Conservation (phyloP, 1,140 invertebrate species). For the Yoshiicerus persimilis region DNA sequence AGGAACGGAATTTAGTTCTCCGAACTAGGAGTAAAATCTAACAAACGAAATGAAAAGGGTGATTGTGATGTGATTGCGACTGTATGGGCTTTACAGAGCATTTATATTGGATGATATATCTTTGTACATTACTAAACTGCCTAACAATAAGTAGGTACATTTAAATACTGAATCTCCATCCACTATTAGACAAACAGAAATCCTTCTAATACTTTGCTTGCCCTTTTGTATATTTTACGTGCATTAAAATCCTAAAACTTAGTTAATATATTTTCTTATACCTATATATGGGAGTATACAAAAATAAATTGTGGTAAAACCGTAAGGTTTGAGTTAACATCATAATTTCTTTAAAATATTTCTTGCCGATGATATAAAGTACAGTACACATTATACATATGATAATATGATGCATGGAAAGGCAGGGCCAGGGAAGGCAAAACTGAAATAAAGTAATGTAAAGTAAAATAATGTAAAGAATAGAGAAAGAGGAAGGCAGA, state of each 20-base stretch:
- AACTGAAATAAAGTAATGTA: not conserved
- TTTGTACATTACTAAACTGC: not conserved
- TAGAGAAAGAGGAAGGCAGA: not conserved
- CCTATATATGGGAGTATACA: too few relatives aligned
- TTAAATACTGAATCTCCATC: not conserved
- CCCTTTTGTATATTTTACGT: too few relatives aligned
- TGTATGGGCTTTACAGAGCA: not conserved
- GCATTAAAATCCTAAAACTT: too few relatives aligned
- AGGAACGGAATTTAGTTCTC: not conserved
- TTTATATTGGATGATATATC: not conserved
- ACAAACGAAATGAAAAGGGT: slow-evolving; percentile 17
- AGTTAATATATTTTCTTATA: too few relatives aligned
- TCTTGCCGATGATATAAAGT: not conserved
- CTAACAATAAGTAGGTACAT: not conserved
- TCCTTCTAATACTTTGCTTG: too few relatives aligned
- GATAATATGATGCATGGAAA: not conserved
- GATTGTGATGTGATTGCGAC: slow-evolving; percentile 16
- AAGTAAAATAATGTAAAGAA: not conserved
- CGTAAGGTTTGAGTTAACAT: too few relatives aligned
- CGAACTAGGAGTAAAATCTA: slow-evolving; percentile 1
- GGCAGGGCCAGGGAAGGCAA: not conserved
- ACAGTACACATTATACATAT: not conserved
- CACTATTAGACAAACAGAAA: too few relatives aligned
- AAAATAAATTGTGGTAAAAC: too few relatives aligned
- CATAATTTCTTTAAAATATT: too few relatives aligned